These are phyloP conservation scores for Aspiorhynchus laticeps DNA, from an alignment of 2,113 vertebrate genomes.

Conservation along the genomic window DNA sequence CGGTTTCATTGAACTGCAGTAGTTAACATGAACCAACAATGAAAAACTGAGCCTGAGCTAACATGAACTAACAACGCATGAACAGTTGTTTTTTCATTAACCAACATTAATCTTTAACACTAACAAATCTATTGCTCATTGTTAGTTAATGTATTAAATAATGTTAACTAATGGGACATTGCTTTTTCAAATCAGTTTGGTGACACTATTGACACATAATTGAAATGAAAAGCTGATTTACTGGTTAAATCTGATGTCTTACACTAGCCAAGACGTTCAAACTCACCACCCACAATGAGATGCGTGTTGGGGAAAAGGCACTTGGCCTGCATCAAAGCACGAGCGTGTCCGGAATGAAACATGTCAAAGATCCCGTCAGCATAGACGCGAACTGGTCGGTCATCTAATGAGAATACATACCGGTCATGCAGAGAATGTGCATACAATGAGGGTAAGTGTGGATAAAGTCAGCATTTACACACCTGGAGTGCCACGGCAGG, in stretches of 20 bases:
- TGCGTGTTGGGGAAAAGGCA: constrained; percentile 97
- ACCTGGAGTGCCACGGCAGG: constrained; percentile 88
- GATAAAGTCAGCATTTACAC: constrained; percentile 50
- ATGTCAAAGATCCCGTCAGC: constrained; percentile 98
- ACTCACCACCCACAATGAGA: constrained; percentile 95
- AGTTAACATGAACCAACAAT: neutral
- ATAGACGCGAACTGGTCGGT: constrained; percentile 93
- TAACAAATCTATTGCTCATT: no score
- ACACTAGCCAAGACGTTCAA: neutral
- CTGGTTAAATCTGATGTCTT: neutral
- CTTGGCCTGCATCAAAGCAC: constrained; percentile 98
- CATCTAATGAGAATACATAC: constrained; percentile 69
- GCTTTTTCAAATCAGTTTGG: neutral
- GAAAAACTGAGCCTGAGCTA: neutral
- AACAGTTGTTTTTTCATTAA: no score
- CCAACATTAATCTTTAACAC: no score
- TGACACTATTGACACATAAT: neutral
- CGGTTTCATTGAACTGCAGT: neutral
- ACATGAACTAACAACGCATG: no score
- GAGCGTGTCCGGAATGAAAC: constrained; percentile 97
- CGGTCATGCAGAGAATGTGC: neutral
- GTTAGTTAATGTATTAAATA: neutral
- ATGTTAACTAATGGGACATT: neutral
- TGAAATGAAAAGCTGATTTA: neutral
- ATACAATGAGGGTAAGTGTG: neutral